Evolutionary conservation across 2,888 invertebrate species (phyloP).

Genomic region (Blastobasis adustella): DNA sequence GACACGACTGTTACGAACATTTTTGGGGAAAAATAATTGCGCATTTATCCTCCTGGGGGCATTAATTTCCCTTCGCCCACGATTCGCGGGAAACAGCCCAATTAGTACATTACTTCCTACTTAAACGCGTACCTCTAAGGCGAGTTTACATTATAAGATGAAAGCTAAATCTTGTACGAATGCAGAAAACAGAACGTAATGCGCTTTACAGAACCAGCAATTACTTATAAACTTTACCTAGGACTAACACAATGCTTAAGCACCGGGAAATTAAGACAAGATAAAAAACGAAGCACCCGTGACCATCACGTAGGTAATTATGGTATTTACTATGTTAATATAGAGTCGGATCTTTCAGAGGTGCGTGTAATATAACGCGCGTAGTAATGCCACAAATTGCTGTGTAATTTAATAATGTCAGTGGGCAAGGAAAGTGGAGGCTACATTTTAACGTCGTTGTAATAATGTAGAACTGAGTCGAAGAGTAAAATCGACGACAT

Average conservation of each 20-base stretch:
- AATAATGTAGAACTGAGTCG: constrained; percentile 5
- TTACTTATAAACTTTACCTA: constrained; percentile 17
- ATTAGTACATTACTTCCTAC: constrained; percentile 60
- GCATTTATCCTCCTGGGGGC: constrained; percentile 56
- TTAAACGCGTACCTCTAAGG: constrained; percentile 31
- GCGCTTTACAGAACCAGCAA: not conserved
- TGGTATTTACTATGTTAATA: constrained; percentile 36
- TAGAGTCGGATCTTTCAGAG: constrained; percentile 26
- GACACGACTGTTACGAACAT: constrained; percentile 48
- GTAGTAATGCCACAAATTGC: constrained; percentile 27
- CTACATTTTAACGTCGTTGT: constrained; percentile 22
- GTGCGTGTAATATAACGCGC: constrained; percentile 21
- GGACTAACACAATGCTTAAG: constrained; percentile 15
- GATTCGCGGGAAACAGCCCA: constrained; percentile 53
- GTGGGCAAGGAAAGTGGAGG: constrained; percentile 18
- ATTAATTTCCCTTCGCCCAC: constrained; percentile 63
- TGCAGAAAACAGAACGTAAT: not conserved
- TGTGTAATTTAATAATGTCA: constrained; percentile 32
- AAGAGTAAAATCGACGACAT: constrained; percentile 24
- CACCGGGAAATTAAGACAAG: constrained; percentile 19
- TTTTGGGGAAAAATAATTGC: constrained; percentile 62
- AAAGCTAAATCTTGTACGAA: not conserved
- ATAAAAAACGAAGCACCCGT: constrained; percentile 26
- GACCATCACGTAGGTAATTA: constrained; percentile 31
- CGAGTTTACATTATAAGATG: constrained; percentile 16